Evolutionary conservation across 2,888 invertebrate genomes (phyloP).

Genomic region (Ptilodon capucinus): DNA sequence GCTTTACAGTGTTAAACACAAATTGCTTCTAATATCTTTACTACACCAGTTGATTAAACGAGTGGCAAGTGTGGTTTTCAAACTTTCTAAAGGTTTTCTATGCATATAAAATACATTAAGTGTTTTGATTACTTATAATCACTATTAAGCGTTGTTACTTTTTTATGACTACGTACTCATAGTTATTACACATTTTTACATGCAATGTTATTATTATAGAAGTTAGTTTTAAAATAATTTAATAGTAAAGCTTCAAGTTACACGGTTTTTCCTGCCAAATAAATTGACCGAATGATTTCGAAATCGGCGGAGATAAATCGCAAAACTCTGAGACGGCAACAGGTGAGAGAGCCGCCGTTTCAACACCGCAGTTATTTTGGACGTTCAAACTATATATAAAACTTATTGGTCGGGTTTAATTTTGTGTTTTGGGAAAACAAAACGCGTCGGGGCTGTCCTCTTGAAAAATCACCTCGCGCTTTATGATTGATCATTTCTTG

Average conservation of each 20-base stretch:
- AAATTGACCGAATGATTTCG: conserved; percentile 34
- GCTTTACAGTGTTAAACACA: not conserved
- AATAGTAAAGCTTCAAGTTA: conserved; percentile 17
- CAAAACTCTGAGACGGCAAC: conserved; percentile 32
- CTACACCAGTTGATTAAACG: not conserved
- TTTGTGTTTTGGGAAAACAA: conserved; percentile 75
- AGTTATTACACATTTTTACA: too few relatives aligned
- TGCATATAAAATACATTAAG: not conserved
- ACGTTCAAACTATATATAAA: conserved; percentile 64
- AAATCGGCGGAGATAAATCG: conserved; percentile 44
- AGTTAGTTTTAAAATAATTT: too few relatives aligned
- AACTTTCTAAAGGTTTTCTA: not conserved
- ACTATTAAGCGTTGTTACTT: too few relatives aligned
- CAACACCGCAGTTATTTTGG: conserved; percentile 65
- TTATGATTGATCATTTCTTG: conserved; percentile 80
- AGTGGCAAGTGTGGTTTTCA: not conserved
- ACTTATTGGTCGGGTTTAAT: conserved; percentile 52
- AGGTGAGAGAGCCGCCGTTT: conserved; percentile 67
- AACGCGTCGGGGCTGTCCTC: conserved; percentile 54
- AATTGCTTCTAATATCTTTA: not conserved
- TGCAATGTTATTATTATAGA: too few relatives aligned
- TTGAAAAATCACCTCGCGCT: conserved; percentile 76
- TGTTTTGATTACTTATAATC: too few relatives aligned
- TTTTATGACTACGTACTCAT: too few relatives aligned
- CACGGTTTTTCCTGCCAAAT: conserved; percentile 27